Base-by-base conservation (phyloP, 2,113 vertebrate genomes). In the Eptesicus fuscus region DNA sequence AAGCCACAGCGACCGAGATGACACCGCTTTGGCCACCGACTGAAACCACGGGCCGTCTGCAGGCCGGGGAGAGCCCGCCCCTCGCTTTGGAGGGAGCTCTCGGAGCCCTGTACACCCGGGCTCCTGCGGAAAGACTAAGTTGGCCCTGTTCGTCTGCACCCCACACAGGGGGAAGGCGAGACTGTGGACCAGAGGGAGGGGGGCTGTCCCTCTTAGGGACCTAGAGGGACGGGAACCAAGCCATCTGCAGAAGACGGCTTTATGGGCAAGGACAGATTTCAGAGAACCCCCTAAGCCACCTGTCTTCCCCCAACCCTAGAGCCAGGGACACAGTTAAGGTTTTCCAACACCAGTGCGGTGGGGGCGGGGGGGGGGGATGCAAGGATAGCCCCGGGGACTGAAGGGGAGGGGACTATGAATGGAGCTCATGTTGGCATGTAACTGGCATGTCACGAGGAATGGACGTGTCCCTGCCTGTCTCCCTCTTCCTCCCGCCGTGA, bases 401-500 rank as follows among this genome's bases (percentile, higher is more conserved):
- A 16, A 12, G 4, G 65, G 69, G 51, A 47, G 28, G 25, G 40
- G 14, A 1, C 49, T 9, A 1, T 0, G 1, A 44, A 12, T 9
- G 11, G 51, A 40, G 80, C 25, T 11, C 59, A 28, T 13, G 7
- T 22, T 2, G 8, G 35, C 8, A 5, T 5, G 23, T 4, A 63
- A 23, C 1, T 1, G 10, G 35, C 8, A 4, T 3, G 25, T 4
- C 49, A 23, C 0, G 9, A 40, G 32, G 37, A 49, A 25, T 1
- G 2, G 18, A 28, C 6, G 12, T 2, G 4, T 13, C 63, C 30
- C 23, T 4, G 22, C 5, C 2, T 1, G 22, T 9, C 49, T 51
- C 49, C 10, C 18, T 20, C 10, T 4, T 2, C 11, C 44, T 18
- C 25, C 5, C 3, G 6, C 61, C 1, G 0, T 0, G 73, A 35